A percentile compares a stretch with the other conserved stretches of the same genome.
Evolutionary conservation across 2,888 invertebrate genomes (phyloP).

Genomic region (Scrobipalpa costella): DNA sequence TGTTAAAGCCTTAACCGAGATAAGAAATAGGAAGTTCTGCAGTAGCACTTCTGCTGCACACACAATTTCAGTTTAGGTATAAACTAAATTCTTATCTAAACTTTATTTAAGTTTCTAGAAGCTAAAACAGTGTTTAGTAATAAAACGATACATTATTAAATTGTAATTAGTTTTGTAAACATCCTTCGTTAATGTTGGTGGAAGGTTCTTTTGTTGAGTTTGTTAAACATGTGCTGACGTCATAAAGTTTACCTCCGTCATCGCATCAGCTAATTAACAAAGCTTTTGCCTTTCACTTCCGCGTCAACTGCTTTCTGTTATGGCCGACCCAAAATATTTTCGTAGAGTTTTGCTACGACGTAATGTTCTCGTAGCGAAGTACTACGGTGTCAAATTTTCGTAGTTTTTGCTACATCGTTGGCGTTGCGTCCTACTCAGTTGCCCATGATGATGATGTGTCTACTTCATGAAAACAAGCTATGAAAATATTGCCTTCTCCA

Average conservation of each 20-base stretch:
- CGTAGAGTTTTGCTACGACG: neutral
- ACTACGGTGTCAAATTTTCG: neutral
- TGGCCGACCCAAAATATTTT: neutral
- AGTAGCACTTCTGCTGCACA: neutral
- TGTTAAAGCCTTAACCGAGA: constrained; percentile 6
- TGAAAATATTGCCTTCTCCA: constrained; percentile 18
- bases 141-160: neutral
- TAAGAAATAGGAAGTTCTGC: constrained; percentile 12
- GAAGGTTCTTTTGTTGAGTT: neutral
- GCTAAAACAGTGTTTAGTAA: neutral
- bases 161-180: neutral
- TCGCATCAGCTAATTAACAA: neutral
- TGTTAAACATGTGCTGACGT: neutral
- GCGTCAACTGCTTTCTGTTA: neutral
- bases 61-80: neutral
- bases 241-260: neutral
- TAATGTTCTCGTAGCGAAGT: neutral
- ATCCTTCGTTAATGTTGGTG: neutral
- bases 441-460: neutral
- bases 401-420: neutral
- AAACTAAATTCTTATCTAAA: neutral
- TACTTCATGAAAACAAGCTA: neutral
- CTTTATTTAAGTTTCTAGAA: neutral
- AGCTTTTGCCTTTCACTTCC: neutral
- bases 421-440: neutral